Evolutionary conservation across 2,113 vertebrate genomes (phyloP).

Genomic region (Gallinago jamesoni): DNA sequence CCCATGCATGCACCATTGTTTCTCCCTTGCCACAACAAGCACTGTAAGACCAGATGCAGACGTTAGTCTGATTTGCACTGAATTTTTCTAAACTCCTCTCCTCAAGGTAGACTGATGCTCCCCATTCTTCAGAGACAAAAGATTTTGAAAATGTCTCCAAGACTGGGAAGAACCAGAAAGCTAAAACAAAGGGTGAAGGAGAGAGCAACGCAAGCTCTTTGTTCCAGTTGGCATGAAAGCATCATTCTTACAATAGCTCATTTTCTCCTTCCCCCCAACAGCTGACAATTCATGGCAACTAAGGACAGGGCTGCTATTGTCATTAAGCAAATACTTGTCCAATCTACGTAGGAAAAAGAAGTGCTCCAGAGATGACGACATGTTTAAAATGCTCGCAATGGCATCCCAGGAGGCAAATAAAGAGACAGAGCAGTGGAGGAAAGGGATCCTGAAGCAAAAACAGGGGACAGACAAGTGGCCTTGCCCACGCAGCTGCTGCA

Average conservation of each 20-base stretch:
- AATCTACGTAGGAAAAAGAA: constrained; percentile 54
- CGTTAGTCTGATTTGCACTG: background rate
- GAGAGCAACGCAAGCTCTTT: constrained; percentile 51
- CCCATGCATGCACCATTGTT: background rate
- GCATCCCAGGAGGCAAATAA: constrained; percentile 61
- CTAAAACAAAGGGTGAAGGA: constrained; percentile 56
- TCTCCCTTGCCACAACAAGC: background rate
- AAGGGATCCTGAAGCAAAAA: constrained; percentile 36
- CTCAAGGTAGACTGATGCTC: background rate
- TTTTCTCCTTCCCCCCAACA: constrained; percentile 63
- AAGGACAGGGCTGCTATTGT: constrained; percentile 70
- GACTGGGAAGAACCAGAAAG: constrained; percentile 49
- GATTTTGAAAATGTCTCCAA: constrained; percentile 11
- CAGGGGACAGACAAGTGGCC: background rate
- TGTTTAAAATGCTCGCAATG: constrained; percentile 21
- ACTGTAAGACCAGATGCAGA: background rate
- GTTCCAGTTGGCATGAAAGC: constrained; percentile 60
- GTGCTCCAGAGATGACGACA: constrained; percentile 58
- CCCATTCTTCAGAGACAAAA: constrained; percentile 1
- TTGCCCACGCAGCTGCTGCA: background rate
- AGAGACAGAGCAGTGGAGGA: constrained; percentile 49
- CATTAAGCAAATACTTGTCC: constrained; percentile 50
- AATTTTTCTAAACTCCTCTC: background rate
- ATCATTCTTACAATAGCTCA: constrained; percentile 63
- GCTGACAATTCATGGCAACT: constrained; percentile 64